Conservation (phyloP, 2,888 invertebrate species). For the Oligia fasciuncula region DNA sequence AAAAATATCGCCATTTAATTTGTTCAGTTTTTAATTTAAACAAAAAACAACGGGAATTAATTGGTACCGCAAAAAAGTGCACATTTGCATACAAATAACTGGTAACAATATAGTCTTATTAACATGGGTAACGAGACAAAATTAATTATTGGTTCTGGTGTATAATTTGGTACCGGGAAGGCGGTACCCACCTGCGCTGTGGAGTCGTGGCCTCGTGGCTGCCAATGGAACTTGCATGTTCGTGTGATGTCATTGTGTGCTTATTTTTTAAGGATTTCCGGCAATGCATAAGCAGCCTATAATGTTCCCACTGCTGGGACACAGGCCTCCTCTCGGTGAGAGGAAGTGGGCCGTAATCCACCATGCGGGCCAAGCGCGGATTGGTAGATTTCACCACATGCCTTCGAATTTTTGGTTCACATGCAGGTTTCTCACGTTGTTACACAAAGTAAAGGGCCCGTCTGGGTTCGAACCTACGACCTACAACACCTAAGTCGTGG, state of each 20-base stretch:
- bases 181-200: slow-evolving; percentile 55
- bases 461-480: too few relatives aligned
- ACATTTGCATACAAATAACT: slow-evolving; percentile 64
- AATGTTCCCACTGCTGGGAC: too few relatives aligned
- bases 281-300: background rate
- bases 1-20: background rate
- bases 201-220: slow-evolving; percentile 48
- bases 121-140: slow-evolving; percentile 65
- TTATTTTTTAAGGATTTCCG: slow-evolving; percentile 31
- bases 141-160: slow-evolving; percentile 58
- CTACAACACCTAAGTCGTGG: too few relatives aligned
- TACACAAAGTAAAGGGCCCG: too few relatives aligned
- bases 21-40: slow-evolving; percentile 17
- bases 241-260: slow-evolving; percentile 34
- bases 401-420: too few relatives aligned
- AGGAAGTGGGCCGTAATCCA: too few relatives aligned
- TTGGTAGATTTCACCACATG: too few relatives aligned
- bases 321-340: too few relatives aligned
- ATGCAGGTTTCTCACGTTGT: too few relatives aligned
- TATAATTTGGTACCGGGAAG: slow-evolving; percentile 64
- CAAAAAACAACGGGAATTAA: slow-evolving; percentile 47
- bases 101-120: slow-evolving; percentile 59
- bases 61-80: slow-evolving; percentile 41
- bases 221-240: slow-evolving; percentile 45
- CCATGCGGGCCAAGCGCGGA: too few relatives aligned